phyloP scores from a whole-genome alignment of 2,797 vertebrate genomes.

The Sarcophilus harrisii region DNA sequence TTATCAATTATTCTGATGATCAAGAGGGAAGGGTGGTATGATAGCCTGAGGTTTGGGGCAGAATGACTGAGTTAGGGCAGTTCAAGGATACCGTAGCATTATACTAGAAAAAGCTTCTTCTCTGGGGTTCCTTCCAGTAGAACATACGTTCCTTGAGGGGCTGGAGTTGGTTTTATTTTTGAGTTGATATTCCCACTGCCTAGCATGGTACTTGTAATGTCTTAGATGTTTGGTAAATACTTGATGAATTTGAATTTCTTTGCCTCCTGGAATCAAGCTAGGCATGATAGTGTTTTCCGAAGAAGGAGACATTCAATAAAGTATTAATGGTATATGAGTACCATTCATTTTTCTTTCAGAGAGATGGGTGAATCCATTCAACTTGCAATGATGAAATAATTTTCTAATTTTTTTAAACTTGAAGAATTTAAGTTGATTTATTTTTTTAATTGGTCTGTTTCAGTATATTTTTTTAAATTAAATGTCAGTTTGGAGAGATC shows the following conservation, averaged over 20 bases:
- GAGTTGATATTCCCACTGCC: background rate
- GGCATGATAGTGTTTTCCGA: constrained; percentile 47
- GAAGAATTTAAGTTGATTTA: constrained; percentile 2
- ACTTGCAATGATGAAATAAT: background rate
- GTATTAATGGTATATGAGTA: background rate
- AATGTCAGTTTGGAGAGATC: background rate
- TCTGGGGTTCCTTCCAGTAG: background rate
- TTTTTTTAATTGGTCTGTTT: background rate
- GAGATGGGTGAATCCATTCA: background rate
- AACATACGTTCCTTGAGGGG: background rate
- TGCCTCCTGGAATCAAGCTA: background rate
- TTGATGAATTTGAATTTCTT: background rate
- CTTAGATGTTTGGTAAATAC: background rate
- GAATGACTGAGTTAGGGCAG: background rate
- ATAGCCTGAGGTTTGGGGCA: too few species aligned
- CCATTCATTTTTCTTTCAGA: background rate
- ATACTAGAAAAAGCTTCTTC: background rate
- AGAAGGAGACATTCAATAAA: background rate
- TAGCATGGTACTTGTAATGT: background rate
- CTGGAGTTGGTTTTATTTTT: background rate
- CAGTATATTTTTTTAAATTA: background rate
- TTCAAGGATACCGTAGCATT: background rate
- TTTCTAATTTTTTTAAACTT: constrained; percentile 42
- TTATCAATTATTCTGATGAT: too few species aligned
- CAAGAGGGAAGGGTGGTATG: too few species aligned